These are phyloP conservation scores for Zaprionus capensis DNA, from an alignment of 1,140 invertebrate species.

Conservation along the genomic window DNA sequence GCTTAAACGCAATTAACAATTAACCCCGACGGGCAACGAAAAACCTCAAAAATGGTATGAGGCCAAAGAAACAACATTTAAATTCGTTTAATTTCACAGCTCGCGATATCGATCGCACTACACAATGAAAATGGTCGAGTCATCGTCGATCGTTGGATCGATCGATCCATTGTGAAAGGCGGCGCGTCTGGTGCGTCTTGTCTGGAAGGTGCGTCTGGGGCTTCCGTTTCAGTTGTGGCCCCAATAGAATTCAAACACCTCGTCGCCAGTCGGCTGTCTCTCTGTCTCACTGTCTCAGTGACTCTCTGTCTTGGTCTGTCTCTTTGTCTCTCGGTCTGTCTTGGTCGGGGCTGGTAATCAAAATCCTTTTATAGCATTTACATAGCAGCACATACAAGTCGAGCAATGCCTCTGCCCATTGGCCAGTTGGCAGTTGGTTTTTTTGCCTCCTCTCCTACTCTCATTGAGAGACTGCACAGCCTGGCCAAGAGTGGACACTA, in stretches of 20 bases:
- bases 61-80: constrained; percentile 36
- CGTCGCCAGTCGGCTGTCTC: constrained; percentile 35
- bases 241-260: constrained; percentile 78
- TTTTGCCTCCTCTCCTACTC: constrained; percentile 35
- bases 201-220: constrained; percentile 16
- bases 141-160: constrained; percentile 41
- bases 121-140: constrained; percentile 61
- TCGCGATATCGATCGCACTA: constrained; percentile 58
- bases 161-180: constrained; percentile 46
- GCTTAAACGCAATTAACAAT: constrained; percentile 50
- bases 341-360: constrained; percentile 60
- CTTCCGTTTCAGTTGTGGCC: constrained; percentile 52
- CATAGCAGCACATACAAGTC: constrained; percentile 81
- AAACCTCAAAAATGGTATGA: not conserved
- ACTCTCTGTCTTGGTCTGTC: constrained; percentile 1
- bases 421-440: constrained; percentile 16
- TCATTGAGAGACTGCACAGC: constrained; percentile 55
- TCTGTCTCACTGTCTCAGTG: not conserved
- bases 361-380: constrained; percentile 83
- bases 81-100: constrained; percentile 61
- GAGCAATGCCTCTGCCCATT: constrained; percentile 73
- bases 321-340: constrained; percentile 5
- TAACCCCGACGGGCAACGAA: constrained; percentile 12
- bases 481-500: constrained; percentile 47
- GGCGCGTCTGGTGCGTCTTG: constrained; percentile 27